phyloP scores from a whole-genome alignment of 2,113 vertebrate genomes.

The Trachemys scripta region DNA sequence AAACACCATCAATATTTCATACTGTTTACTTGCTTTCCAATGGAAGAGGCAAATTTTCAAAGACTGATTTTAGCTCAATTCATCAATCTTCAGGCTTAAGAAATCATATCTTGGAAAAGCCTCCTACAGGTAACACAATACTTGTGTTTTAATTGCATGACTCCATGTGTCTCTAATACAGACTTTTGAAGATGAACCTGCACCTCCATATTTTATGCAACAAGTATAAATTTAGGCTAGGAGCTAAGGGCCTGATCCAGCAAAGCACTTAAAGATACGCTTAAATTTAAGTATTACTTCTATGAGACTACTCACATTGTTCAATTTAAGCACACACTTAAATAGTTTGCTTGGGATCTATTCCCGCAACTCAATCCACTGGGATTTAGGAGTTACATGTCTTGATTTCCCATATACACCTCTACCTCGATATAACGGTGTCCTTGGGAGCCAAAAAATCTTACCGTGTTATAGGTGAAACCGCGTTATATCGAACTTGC shows the following conservation, averaged over 20 bases:
- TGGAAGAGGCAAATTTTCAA: not conserved
- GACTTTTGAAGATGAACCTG: not conserved
- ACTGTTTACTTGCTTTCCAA: not conserved
- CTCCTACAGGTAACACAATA: not conserved
- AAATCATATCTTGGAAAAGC: fast-evolving
- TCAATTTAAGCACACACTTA: slow-evolving; percentile 1
- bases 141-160: not conserved
- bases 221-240: not conserved
- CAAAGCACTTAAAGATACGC: not conserved
- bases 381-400: slow-evolving; percentile 15
- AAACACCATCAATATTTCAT: not conserved
- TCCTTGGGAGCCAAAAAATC: too few species aligned
- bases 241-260: not conserved
- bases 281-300: not conserved
- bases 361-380: slow-evolving; percentile 11
- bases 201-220: not conserved
- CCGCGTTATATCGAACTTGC: too few species aligned
- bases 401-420: not conserved
- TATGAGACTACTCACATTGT: not conserved
- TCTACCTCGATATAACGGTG: too few species aligned
- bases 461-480: too few species aligned
- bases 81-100: not conserved
- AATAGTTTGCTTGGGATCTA: not conserved
- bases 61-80: not conserved
- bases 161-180: not conserved